These are phyloP conservation scores for Panthera tigris DNA, from an alignment of 2,113 vertebrate genomes.

Conservation along the genomic window DNA sequence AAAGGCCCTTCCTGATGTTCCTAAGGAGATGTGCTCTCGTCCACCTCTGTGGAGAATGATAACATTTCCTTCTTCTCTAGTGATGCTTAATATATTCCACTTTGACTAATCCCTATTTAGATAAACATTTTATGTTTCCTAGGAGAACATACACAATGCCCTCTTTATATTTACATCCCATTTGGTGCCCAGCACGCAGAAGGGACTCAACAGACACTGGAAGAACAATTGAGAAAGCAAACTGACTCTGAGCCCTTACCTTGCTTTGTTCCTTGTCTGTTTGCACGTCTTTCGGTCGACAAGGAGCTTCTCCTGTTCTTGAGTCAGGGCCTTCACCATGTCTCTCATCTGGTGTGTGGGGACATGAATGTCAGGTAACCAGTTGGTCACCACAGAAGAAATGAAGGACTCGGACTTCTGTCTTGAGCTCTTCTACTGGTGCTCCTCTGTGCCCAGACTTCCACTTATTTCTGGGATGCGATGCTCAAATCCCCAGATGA, in stretches of 20 bases:
- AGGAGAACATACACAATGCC: neutral
- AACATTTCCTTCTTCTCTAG: neutral
- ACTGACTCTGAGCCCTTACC: slow-evolving; percentile 78
- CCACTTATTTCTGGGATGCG: neutral
- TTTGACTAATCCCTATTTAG: neutral
- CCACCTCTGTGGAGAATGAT: neutral
- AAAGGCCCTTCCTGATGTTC: neutral
- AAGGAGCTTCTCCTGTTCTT: slow-evolving; percentile 78
- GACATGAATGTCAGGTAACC: neutral
- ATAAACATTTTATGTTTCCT: neutral
- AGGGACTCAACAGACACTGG: neutral
- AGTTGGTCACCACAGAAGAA: neutral
- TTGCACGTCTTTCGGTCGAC: slow-evolving; percentile 87
- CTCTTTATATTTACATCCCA: neutral
- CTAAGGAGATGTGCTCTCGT: no score
- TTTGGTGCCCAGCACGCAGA: neutral
- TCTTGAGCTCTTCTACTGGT: neutral
- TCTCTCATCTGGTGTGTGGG: slow-evolving; percentile 87
- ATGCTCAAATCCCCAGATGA: neutral
- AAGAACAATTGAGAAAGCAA: neutral
- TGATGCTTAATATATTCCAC: neutral
- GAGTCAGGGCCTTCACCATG: slow-evolving; percentile 83
- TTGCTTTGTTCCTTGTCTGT: slow-evolving; percentile 87
- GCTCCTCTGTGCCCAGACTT: neutral
- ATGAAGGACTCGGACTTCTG: neutral